Percentiles rank a stretch among this genome's conserved stretches.
Evolutionary conservation across 1,140 invertebrate genomes (phyloP).

Genomic region (Agraylea sexmaculata): DNA sequence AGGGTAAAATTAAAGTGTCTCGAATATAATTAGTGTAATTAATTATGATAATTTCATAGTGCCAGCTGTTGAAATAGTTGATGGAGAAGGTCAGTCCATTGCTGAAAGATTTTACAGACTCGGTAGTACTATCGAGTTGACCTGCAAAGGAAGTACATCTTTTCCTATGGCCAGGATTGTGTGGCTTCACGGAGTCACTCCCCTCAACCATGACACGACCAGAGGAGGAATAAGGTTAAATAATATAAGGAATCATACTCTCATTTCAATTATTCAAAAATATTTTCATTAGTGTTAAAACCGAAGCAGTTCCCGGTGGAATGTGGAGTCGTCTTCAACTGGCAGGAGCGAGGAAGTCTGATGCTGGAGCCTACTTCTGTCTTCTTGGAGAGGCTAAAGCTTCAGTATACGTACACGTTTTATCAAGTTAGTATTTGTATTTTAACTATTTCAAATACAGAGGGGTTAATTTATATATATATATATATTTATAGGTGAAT

Average conservation of each 20-base stretch:
- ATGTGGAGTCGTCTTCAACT: slow-evolving; percentile 13
- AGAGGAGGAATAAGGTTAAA: slow-evolving; percentile 20
- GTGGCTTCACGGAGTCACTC: slow-evolving; percentile 17
- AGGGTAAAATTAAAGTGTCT: too few relatives aligned
- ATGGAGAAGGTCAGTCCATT: slow-evolving; percentile 13
- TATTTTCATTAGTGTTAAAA: slow-evolving; percentile 16
- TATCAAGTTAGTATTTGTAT: slow-evolving; percentile 32
- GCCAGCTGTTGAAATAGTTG: slow-evolving; percentile 18
- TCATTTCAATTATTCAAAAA: too few relatives aligned
- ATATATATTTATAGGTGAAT: slow-evolving; percentile 13
- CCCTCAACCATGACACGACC: slow-evolving; percentile 19
- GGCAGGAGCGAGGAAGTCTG: slow-evolving; percentile 15
- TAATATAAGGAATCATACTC: neutral
- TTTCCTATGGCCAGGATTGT: slow-evolving; percentile 7
- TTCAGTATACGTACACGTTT: slow-evolving; percentile 43
- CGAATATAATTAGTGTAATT: too few relatives aligned
- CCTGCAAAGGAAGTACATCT: slow-evolving; percentile 12
- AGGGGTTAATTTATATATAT: neutral
- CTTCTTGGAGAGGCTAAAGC: slow-evolving; percentile 44
- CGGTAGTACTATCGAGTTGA: slow-evolving; percentile 19
- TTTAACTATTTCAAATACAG: neutral
- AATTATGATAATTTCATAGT: too few relatives aligned
- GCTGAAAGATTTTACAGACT: slow-evolving; percentile 19
- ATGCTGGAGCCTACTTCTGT: slow-evolving; percentile 47
- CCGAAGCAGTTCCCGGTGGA: slow-evolving; percentile 11